Conservation (phyloP, 2,113 vertebrate species). For the Eclectus roratus region DNA sequence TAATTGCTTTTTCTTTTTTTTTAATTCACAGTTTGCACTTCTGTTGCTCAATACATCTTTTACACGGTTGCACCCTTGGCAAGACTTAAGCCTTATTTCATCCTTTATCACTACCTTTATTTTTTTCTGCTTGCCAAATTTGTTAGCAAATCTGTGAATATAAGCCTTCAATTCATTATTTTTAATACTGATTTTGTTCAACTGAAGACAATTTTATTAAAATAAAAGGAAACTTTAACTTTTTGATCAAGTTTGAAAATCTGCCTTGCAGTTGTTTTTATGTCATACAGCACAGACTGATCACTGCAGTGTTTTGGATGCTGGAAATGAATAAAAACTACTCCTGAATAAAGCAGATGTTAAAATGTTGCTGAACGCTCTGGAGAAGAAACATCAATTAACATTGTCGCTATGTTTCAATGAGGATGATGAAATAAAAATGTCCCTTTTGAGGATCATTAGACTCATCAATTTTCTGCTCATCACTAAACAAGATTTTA, state of each 20-base stretch:
- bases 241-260: neutral
- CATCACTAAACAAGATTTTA: neutral
- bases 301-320: neutral
- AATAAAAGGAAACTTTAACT: neutral
- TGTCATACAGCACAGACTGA: neutral
- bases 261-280: neutral
- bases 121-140: neutral
- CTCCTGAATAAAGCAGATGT: neutral
- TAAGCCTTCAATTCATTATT: neutral
- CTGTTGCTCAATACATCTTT: accelerated
- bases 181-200: neutral
- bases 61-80: neutral
- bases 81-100: neutral
- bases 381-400: neutral
- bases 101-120: neutral
- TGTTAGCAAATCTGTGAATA: neutral
- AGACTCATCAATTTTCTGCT: neutral
- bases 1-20: neutral
- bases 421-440: neutral
- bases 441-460: neutral
- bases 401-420: neutral
- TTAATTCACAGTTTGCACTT: neutral
- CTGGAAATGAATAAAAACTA: neutral
- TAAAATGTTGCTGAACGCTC: neutral
- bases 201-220: neutral